Evolutionary conservation across 2,888 invertebrate species (phyloP), one percentile per base, ranked within the genome.

Genomic region (Phortica magna): DNA sequence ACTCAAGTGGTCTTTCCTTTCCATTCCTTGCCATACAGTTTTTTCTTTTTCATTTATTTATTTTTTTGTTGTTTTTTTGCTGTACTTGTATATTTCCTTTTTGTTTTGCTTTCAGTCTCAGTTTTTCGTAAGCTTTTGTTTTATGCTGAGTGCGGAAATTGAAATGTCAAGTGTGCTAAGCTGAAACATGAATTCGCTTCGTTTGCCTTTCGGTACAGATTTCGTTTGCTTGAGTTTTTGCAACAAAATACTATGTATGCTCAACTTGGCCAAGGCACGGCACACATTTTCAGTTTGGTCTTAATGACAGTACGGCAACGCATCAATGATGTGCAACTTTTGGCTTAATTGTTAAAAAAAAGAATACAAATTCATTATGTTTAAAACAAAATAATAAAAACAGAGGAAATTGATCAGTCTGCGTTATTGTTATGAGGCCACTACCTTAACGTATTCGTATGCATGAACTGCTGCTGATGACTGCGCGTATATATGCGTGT

Each of bases 81-180:
- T 31, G 5, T 31, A 75, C 64, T 74, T 65, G 39, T 61, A 76
- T 64, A 76, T 64, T 77, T 76, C 80, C 78, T 77, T 82, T 74
- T 75, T 22, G 17, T 22, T 61, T 61, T 10, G 19, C 77, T 78
- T 74, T 55, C n/a, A 55, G 17, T 55, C n/a, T 55, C 55, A 6
- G 17, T 55, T 55, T 55, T 17, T 17, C 17, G 55, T 55, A 55
- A 55, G 55, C n/a, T 61, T 61, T 61, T 61, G 61, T 22, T 78
- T 76, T 75, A 77, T 71, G 78, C 76, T 76, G 74, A 78, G 81
- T 82, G 79, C 85, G 84, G 85, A 84, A 85, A 84, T 85, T 85
- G 83, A 84, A 84, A 85, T 82, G 85, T 84, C 85, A 84, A 84
- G 84, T 85, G 79, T 80, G 78, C 78, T 31, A 39, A 65, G 41